These are phyloP conservation scores for Gymnoscopelus microlampas DNA, from an alignment of 2,797 vertebrate genomes.

Conservation along the genomic window DNA sequence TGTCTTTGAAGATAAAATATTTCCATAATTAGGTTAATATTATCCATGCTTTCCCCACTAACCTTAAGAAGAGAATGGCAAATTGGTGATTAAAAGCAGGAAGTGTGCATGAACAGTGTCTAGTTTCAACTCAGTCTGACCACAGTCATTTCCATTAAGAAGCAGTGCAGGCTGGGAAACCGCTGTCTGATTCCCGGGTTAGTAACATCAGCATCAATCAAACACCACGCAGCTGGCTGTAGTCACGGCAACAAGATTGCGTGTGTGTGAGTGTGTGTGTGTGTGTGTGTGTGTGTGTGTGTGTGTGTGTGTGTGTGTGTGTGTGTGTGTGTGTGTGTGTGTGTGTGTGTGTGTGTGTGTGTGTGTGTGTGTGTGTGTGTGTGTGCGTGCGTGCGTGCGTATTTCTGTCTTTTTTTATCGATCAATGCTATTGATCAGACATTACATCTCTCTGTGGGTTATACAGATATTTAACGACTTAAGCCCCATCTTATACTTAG, in stretches of 20 bases:
- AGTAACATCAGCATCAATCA: constrained; percentile 52
- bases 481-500: too few relatives aligned
- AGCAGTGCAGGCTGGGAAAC: constrained; percentile 19
- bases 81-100: too few relatives aligned
- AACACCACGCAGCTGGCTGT: constrained; percentile 59
- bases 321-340: constrained; percentile 1
- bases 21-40: too few relatives aligned
- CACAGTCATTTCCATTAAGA: constrained; percentile 4
- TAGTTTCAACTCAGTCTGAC: constrained; percentile 30
- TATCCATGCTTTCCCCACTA: too few relatives aligned
- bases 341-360: neutral
- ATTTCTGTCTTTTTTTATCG: constrained; percentile 42
- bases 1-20: too few relatives aligned
- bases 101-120: constrained; percentile 18
- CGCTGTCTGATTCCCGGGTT: constrained; percentile 34
- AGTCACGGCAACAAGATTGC: constrained; percentile 43
- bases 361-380: constrained; percentile 11
- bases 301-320: constrained; percentile 11
- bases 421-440: too few relatives aligned
- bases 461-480: too few relatives aligned
- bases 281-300: constrained; percentile 20
- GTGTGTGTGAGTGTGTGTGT: constrained; percentile 6
- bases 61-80: too few relatives aligned
- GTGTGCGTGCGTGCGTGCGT: constrained; percentile 50
- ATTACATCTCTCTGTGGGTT: too few relatives aligned